phyloP scores from a whole-genome alignment of 2,113 vertebrate genomes.

The Urocitellus parryii region DNA sequence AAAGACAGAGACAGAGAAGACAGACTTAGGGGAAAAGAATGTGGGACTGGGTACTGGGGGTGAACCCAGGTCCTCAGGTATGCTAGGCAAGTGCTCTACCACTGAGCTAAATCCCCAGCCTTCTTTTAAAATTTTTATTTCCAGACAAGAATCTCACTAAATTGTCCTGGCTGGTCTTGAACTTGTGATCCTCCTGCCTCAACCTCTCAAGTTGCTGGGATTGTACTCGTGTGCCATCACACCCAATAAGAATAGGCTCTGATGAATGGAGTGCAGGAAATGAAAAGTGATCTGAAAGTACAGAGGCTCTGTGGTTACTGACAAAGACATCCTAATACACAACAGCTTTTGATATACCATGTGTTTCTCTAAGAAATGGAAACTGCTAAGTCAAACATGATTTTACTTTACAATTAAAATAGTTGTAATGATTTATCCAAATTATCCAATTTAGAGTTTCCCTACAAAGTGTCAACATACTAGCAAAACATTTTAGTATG shows the following conservation, averaged over 20 bases:
- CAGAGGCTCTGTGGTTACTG: background rate
- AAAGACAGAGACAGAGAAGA: too few relatives aligned
- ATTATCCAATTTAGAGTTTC: background rate
- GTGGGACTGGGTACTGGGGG: too few relatives aligned
- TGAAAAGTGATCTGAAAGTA: background rate
- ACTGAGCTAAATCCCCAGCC: too few relatives aligned
- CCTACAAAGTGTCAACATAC: background rate
- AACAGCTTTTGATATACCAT: background rate
- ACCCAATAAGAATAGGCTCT: background rate
- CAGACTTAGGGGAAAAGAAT: too few relatives aligned
- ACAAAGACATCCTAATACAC: background rate
- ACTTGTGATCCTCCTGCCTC: too few relatives aligned
- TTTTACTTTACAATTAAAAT: slow-evolving; percentile 52
- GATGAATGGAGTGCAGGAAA: background rate
- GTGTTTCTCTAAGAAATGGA: background rate
- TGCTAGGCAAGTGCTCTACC: too few relatives aligned
- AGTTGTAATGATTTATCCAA: background rate
- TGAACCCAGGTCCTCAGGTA: too few relatives aligned
- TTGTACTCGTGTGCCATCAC: too few relatives aligned
- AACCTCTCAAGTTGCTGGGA: too few relatives aligned
- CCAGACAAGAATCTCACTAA: too few relatives aligned
- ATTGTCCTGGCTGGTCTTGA: too few relatives aligned
- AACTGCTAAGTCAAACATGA: background rate
- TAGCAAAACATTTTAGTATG: background rate
- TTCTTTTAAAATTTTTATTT: too few relatives aligned